Evolutionary conservation across 2,888 invertebrate species (phyloP), one percentile per base, ranked within the genome.

Genomic region (Acronicta leporina): DNA sequence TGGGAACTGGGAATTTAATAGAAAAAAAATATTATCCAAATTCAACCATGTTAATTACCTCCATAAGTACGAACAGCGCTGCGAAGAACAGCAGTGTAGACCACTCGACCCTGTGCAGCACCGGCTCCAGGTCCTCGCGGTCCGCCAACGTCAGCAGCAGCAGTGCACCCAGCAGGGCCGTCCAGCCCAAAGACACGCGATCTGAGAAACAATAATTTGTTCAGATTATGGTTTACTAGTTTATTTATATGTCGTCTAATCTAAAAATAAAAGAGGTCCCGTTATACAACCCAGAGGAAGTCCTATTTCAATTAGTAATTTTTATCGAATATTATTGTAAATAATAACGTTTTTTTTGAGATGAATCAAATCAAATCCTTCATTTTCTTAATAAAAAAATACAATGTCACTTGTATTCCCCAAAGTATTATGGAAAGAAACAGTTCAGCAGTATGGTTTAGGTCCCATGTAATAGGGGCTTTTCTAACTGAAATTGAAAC

Each of bases 1-100:
- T n/a, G n/a, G n/a, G n/a, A n/a, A n/a, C n/a, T n/a, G n/a, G n/a
- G n/a, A n/a, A n/a, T n/a, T n/a, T n/a, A n/a, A n/a, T n/a, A n/a
- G n/a, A n/a, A n/a, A n/a, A n/a, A n/a, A n/a, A n/a, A n/a, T n/a
- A n/a, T 20, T 20, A 20, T 20, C 20, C 2, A 20, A 20, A 3
- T 20, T 20, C 20, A 3, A 20, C 20, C 20, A 20, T 20, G 27
- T 27, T 33, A 8, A 13, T 11, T 59, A 96, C 97, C 95, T 98
- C 98, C 98, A 98, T 98, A 0, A 98, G 94, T 15, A 98, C 96
- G 78, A 98, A 98, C 0, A 98, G 91, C 0, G 98, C 96, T 0
- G 98, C 98, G 80, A 98, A 98, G 93, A 98, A 98, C 43, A 98
- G 91, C 0, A 98, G 90, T 0, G 98, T 98, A 2, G 97, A 97